Evolutionary conservation across 2,113 vertebrate genomes (phyloP).

Genomic region (Plecotus auritus): DNA sequence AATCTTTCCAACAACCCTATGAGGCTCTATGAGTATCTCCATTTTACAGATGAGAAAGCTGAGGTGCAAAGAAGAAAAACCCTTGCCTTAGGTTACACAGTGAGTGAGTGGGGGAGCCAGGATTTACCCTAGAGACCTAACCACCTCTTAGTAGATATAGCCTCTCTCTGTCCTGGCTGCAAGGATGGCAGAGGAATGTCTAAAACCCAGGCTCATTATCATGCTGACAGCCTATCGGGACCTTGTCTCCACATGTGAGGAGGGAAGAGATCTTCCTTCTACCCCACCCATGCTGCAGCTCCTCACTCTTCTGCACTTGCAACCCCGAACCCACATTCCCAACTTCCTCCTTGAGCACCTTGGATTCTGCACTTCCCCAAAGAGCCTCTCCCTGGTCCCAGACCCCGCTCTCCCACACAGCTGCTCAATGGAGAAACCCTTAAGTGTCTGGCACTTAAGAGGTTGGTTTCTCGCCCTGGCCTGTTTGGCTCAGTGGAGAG

Average conservation of each 20-base stretch:
- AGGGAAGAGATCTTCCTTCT: background rate
- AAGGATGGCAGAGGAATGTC: too few relatives aligned
- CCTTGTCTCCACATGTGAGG: fast-evolving
- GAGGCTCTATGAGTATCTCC: background rate
- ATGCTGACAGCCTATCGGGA: too few relatives aligned
- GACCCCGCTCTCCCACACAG: background rate
- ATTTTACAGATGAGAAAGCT: background rate
- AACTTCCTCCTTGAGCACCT: background rate
- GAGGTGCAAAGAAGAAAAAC: background rate
- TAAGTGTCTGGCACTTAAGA: too few relatives aligned
- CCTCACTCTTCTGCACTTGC: too few relatives aligned
- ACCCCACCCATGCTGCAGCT: fast-evolving
- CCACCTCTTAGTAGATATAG: background rate
- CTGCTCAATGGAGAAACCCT: background rate
- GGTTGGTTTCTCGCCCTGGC: too few relatives aligned
- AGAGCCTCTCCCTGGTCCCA: background rate
- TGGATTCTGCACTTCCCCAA: background rate
- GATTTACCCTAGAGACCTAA: background rate
- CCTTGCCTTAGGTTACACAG: background rate
- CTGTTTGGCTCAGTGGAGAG: too few relatives aligned
- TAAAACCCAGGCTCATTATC: background rate
- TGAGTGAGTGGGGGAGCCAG: background rate
- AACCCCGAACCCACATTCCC: background rate
- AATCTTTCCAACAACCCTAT: background rate
- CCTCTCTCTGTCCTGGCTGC: background rate